A percentile compares a stretch with the other conserved stretches of the same genome.
Conservation (phyloP, 2,113 vertebrate species). For the Platichthys stellatus region DNA sequence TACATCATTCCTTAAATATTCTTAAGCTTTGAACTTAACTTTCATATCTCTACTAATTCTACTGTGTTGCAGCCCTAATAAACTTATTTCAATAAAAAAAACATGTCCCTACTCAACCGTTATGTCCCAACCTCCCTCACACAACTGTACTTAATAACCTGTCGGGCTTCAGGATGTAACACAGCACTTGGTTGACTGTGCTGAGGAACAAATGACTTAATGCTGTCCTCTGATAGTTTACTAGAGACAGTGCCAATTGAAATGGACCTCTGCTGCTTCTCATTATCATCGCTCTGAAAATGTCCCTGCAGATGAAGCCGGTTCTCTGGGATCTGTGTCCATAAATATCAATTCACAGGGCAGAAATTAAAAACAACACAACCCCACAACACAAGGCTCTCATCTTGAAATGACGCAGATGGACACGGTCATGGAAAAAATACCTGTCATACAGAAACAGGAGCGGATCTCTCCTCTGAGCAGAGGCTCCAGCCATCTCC, state of each 20-base stretch:
- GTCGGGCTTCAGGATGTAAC: background rate
- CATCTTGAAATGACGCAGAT: background rate
- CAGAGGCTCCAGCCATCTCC: conserved; percentile 91
- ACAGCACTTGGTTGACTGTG: background rate
- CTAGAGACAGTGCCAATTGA: background rate
- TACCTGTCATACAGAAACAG: conserved; percentile 98
- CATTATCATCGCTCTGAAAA: background rate
- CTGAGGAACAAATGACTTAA: background rate
- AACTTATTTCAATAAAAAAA: background rate
- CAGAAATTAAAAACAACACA: background rate
- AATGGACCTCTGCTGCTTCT: background rate
- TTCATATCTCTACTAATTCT: background rate
- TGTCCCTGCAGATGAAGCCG: too few relatives aligned
- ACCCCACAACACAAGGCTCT: too few relatives aligned
- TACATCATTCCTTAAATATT: too few relatives aligned
- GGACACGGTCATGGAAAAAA: background rate
- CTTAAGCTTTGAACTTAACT: background rate
- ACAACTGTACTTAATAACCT: background rate
- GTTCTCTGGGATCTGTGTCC: background rate
- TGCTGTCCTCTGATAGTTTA: background rate
- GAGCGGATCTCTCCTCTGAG: conserved; percentile 89
- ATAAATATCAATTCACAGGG: background rate
- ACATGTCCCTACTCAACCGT: too few relatives aligned
- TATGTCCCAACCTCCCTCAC: background rate
- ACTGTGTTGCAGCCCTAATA: background rate